A percentile compares a stretch with the other conserved stretches of the same genome.
Evolutionary conservation across 2,888 invertebrate genomes (phyloP).

Genomic region (Palloptera scutellata): DNA sequence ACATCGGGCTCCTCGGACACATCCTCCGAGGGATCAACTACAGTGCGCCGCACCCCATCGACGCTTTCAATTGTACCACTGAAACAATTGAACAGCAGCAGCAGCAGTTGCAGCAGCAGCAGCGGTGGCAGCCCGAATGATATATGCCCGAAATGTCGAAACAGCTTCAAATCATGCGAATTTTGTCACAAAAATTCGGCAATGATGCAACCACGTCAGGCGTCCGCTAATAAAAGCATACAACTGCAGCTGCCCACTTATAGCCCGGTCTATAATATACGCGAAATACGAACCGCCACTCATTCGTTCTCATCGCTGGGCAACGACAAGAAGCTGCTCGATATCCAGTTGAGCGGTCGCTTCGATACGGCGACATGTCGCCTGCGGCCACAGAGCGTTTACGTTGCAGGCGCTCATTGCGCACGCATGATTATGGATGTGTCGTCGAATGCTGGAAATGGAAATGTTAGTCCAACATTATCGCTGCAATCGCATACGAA

Average conservation of each 20-base stretch:
- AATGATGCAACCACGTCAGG: constrained; percentile 42
- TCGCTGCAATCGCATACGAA: constrained; percentile 22
- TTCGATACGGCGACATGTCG: constrained; percentile 45
- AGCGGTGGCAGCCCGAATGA: constrained; percentile 14
- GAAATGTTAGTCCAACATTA: constrained; percentile 12
- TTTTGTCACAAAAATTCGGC: constrained; percentile 57
- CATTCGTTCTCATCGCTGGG: constrained; percentile 64
- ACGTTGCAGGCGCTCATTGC: constrained; percentile 35
- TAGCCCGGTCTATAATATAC: constrained; percentile 64
- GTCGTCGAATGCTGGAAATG: constrained; percentile 13
- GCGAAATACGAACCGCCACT: constrained; percentile 62
- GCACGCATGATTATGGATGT: constrained; percentile 40
- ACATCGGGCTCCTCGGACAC: constrained; percentile 57
- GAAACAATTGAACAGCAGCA: not conserved
- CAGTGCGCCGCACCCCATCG: constrained; percentile 36
- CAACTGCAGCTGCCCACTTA: constrained; percentile 49
- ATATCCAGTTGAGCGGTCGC: constrained; percentile 58
- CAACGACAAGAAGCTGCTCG: constrained; percentile 63
- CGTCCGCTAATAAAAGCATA: constrained; percentile 13
- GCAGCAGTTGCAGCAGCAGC: not conserved
- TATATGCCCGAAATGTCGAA: constrained; percentile 53
- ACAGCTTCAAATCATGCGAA: constrained; percentile 56
- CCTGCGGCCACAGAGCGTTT: constrained; percentile 47
- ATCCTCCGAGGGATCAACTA: constrained; percentile 47
- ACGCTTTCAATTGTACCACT: constrained; percentile 36